Base-by-base conservation (phyloP, 2,113 vertebrate genomes). In the Ptilonorhynchus violaceus region DNA sequence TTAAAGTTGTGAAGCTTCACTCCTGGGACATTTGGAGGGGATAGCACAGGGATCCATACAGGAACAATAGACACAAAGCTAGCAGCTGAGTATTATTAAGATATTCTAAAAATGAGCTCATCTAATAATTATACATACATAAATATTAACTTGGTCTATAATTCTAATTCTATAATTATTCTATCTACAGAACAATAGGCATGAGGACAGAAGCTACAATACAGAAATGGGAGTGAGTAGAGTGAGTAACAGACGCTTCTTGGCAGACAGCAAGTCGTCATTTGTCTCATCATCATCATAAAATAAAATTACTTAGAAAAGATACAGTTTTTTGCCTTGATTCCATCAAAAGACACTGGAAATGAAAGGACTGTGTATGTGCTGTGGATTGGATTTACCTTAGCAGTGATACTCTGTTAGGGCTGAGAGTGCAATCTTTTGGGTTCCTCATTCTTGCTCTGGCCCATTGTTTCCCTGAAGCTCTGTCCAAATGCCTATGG, bases 311-410 rank as follows among this genome's bases (percentile, higher is more conserved):
- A 46, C 33, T 72, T 47, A 50, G 58, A 42, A 79, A 68, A 64
- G 1, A 23, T 23, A 3, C 0, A 1, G 0, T 2, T 79, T 85
- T 80, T 63, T 3, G 35, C 39, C 33, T 53, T 66, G 41, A 8
- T 66, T 90, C 16, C 33, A 35, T 47, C 25, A 75, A 27, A 63
- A 53, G 35, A 15, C 16, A 4, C 19, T 70, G 68, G 35, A 33
- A 59, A 13, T 31, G 64, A 42, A 37, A 78, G 66, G 41, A 15
- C 50, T 46, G 10, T 35, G 23, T 22, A 2, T 21, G 35, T 30
- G 4, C 27, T 0, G 0, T 24, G n/a, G 12, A 22, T 49, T n/a
- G 85, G 64, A 62, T 19, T 64, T 60, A 37, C 21, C 41, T 53
- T 50, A 60, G 27, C 31, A 59, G 2, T 21, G 11, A 18, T 21